Base-by-base conservation (phyloP, 2,113 vertebrate species). In the Azemiops feae region DNA sequence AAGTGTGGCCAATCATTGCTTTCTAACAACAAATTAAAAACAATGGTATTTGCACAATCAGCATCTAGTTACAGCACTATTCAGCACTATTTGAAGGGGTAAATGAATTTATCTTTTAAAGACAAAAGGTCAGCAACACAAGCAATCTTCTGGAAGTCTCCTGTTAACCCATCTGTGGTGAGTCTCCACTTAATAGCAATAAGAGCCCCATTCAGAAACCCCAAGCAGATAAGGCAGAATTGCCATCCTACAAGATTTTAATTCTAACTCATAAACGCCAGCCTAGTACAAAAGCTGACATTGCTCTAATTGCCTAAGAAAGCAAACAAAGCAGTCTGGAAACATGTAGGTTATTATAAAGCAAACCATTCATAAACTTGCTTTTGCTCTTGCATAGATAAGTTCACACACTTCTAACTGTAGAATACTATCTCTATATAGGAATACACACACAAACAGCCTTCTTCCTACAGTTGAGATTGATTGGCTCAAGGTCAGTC, bases 11-110 rank as follows among this genome's bases (percentile, higher is more conserved):
- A 53, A 50, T 34, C 52, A 39, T 30, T 23, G n/a, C 2, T 0
- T 0, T 0, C 0, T 5, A 45, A 43, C 0, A 54, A 53, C 0
- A 0, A 22, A 54, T 47, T 8, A 10, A 16, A n/a, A 87, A 52
- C 85, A 87, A 52, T 52, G 25, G 11, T 30, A 52, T 87, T 87
- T 52, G 47, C 85, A 52, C 12, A 18, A 52, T 87, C 45, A 87
- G 85, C 85, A 87, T 25, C 85, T 27, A 87, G 85, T 50, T 50
- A 50, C 5, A 0, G 0, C 6, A 0, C 5, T 30, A 69, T 69
- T 50, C 34, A 5, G 1, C 0, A 18, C 25, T 34, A 1, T 0
- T 6, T 39, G 53, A 50, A 92, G 60, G 0, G 18, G 12, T 43
- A 2, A 0, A 0, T 8, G 52, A 50, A 14, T 50, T 30, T n/a